Conservation (phyloP, 2,113 vertebrate genomes). For the Prunella fulvescens region DNA sequence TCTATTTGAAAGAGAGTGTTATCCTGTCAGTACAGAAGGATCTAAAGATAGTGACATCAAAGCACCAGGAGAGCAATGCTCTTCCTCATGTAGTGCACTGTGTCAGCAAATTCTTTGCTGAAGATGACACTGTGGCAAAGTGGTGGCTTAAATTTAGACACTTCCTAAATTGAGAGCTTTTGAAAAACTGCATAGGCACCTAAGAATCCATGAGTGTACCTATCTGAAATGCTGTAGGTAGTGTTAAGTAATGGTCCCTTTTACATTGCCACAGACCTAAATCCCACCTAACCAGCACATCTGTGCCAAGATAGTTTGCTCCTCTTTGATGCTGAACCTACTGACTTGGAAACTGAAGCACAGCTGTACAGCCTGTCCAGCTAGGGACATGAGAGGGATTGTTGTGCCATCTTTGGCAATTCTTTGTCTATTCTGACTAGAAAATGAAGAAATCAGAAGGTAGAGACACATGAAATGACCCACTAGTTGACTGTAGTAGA, state of each 20-base stretch:
- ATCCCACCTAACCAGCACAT: not conserved
- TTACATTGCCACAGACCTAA: not conserved
- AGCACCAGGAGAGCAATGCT: not conserved
- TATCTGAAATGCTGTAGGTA: not conserved
- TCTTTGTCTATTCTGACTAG: not conserved
- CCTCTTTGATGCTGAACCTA: not conserved
- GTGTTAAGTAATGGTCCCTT: not conserved
- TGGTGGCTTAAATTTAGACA: not conserved
- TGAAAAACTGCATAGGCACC: not conserved
- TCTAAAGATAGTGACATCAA: not conserved
- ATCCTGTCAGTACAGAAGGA: not conserved
- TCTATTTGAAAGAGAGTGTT: not conserved
- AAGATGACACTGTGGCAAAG: not conserved
- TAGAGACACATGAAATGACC: not conserved
- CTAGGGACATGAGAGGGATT: not conserved
- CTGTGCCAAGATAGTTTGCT: not conserved
- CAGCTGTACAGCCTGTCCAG: not conserved
- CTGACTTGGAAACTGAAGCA: not conserved
- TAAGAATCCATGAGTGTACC: not conserved
- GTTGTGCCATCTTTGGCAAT: not conserved
- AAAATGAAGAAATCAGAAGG: not conserved
- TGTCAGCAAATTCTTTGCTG: not conserved
- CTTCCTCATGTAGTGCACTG: fast-evolving
- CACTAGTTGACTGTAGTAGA: not conserved
- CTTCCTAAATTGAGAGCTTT: not conserved